Conservation (phyloP, 2,113 vertebrate species). For the Limnothrissa miodon region DNA sequence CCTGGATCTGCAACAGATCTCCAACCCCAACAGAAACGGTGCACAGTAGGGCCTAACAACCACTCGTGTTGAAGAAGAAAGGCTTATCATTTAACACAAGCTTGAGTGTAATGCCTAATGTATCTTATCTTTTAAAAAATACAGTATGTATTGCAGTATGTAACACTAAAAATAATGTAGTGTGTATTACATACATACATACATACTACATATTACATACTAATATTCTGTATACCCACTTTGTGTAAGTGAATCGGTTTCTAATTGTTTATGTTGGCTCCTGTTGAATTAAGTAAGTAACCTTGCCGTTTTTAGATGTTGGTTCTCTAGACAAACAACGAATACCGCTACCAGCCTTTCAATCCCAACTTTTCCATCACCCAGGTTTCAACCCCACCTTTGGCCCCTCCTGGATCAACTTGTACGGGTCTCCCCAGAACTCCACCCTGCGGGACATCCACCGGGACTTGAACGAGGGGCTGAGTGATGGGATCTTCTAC, state of each 20-base stretch:
- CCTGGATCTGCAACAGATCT: slow-evolving; percentile 87
- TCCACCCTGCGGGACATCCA: slow-evolving; percentile 79
- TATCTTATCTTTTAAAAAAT: neutral
- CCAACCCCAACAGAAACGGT: slow-evolving; percentile 84
- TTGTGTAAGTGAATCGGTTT: too few species aligned
- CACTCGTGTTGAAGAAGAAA: neutral
- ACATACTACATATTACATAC: too few species aligned
- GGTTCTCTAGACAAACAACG: too few species aligned
- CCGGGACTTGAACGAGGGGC: slow-evolving; percentile 83
- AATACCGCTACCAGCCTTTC: neutral
- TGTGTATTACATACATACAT: too few species aligned
- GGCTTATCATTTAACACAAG: neutral
- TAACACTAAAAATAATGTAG: too few species aligned
- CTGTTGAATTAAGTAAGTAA: too few species aligned
- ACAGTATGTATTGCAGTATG: neutral
- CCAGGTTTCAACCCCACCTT: slow-evolving; percentile 87
- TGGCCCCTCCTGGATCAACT: slow-evolving; percentile 86
- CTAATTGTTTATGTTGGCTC: too few species aligned
- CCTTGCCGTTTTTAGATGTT: too few species aligned
- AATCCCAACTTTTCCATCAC: neutral
- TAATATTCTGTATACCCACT: too few species aligned
- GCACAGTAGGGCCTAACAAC: neutral
- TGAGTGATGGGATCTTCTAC: slow-evolving; percentile 85
- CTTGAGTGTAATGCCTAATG: neutral
- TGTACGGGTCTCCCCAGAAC: slow-evolving; percentile 88